A percentile compares a stretch with the other conserved stretches of the same genome.
Evolutionary conservation across 2,888 invertebrate species (phyloP).

Genomic region (Parnassius apollo): DNA sequence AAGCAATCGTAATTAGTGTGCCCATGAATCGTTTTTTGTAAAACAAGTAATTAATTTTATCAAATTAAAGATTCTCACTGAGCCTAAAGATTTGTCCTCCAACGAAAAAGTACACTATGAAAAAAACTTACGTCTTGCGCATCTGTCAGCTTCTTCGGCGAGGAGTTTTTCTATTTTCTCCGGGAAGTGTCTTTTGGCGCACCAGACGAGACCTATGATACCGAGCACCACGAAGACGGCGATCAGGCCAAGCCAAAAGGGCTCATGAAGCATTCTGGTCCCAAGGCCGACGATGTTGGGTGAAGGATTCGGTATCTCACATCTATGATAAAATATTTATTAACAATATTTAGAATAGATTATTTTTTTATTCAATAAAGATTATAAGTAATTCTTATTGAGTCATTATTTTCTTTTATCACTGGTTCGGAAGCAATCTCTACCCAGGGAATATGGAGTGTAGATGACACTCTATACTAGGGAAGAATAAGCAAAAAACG

Average conservation of each 20-base stretch:
- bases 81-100: conserved; percentile 64
- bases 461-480: too few species aligned
- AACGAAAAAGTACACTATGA: conserved; percentile 9
- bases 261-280: conserved; percentile 91
- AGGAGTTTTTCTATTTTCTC: conserved; percentile 91
- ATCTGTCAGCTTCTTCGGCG: conserved; percentile 89
- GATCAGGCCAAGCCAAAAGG: conserved; percentile 93
- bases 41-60: conserved; percentile 35
- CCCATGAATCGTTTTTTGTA: conserved; percentile 29
- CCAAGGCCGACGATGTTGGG: conserved; percentile 81
- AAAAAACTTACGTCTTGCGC: conserved; percentile 83
- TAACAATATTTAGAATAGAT: too few species aligned
- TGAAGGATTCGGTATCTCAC: conserved; percentile 85
- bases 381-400: too few species aligned
- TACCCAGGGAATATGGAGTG: too few species aligned
- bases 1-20: conserved; percentile 21
- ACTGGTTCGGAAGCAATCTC: too few species aligned
- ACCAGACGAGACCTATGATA: conserved; percentile 90
- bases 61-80: conserved; percentile 29
- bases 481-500: too few species aligned
- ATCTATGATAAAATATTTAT: conserved; percentile 60
- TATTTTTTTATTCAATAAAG: too few species aligned
- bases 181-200: conserved; percentile 92
- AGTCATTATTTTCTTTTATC: too few species aligned
- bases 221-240: conserved; percentile 90